A percentile compares a stretch with the other conserved stretches of the same genome.
Conservation (phyloP, 1,140 invertebrate species). For the Drosophila nebulosa region DNA sequence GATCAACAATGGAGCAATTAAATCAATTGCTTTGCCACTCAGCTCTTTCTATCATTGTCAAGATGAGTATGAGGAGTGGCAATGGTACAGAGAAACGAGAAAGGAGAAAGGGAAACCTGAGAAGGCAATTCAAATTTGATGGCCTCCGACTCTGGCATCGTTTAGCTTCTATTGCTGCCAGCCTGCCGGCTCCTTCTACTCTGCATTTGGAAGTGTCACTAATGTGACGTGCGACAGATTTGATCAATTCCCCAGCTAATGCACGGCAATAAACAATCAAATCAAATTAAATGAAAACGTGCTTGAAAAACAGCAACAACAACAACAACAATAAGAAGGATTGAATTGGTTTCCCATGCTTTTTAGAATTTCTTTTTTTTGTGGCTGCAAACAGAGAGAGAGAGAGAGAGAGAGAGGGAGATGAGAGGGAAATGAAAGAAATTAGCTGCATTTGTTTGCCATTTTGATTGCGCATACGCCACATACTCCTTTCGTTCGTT, state of each 20-base stretch:
- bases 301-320: slow-evolving; percentile 11
- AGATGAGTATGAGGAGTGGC: not conserved
- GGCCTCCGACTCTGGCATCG: slow-evolving; percentile 17
- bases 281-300: slow-evolving; percentile 56
- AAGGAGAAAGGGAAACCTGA: not conserved
- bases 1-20: slow-evolving; percentile 1
- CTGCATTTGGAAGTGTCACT: slow-evolving; percentile 22
- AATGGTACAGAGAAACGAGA: too few relatives aligned
- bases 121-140: slow-evolving; percentile 22
- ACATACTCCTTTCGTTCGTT: slow-evolving; percentile 12
- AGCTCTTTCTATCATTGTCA: not conserved
- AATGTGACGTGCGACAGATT: slow-evolving; percentile 52
- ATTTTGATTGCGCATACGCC: slow-evolving; percentile 52
- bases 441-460: slow-evolving; percentile 58
- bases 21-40: not conserved
- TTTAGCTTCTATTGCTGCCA: not conserved
- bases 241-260: slow-evolving; percentile 41
- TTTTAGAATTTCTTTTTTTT: not conserved
- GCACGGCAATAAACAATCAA: slow-evolving; percentile 58
- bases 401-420: not conserved
- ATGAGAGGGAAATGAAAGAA: slow-evolving; percentile 3
- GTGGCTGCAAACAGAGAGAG: not conserved
- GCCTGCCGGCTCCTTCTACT: not conserved
- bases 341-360: not conserved
- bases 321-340: not conserved